A percentile compares a stretch with the other conserved stretches of the same genome.
Conservation (phyloP, 2,888 invertebrate genomes). For the Synanthedon myopaeformis region DNA sequence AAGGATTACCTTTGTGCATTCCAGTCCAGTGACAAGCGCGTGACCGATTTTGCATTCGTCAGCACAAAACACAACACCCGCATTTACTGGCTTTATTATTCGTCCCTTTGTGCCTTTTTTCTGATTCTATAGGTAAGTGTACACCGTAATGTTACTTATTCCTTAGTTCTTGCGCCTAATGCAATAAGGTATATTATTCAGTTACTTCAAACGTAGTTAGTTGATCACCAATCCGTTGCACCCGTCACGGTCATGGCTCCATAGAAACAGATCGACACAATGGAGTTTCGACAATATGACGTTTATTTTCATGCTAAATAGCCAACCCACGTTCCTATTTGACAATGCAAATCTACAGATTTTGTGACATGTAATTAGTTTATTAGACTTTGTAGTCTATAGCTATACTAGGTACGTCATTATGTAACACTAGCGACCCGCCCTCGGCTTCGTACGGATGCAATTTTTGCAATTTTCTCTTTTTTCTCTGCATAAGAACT, state of each 20-base stretch:
- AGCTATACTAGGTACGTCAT: too few species aligned
- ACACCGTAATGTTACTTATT: background rate
- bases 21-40: background rate
- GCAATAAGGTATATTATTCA: constrained; percentile 13
- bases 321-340: background rate
- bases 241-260: constrained; percentile 29
- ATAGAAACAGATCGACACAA: constrained; percentile 6
- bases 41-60: background rate
- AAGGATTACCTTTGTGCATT: background rate
- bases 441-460: too few species aligned
- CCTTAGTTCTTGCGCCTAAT: constrained; percentile 6
- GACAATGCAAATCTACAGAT: background rate
- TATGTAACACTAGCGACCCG: too few species aligned
- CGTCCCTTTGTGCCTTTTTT: background rate
- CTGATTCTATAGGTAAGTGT: background rate
- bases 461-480: too few species aligned
- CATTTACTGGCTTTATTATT: background rate
- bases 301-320: background rate
- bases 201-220: constrained; percentile 7
- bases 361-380: background rate
- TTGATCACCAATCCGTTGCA: constrained; percentile 27
- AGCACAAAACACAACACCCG: background rate
- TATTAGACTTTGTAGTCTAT: background rate
- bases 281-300: constrained; percentile 1
- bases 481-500: too few species aligned